phyloP scores from a whole-genome alignment of 2,888 invertebrate species.

The Acanthoscelides obtectus region DNA sequence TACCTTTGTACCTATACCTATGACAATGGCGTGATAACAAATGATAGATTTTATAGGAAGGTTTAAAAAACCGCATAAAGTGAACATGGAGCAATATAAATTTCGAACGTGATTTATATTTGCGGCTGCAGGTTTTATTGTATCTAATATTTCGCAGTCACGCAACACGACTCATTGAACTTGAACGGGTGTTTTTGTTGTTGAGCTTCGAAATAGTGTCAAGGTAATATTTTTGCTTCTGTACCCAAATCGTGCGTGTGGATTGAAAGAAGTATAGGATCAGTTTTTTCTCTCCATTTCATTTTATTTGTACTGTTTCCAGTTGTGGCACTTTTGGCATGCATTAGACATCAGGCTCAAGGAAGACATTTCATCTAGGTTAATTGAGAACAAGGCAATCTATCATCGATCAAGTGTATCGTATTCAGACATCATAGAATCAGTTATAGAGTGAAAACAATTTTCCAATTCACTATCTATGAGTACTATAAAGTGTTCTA shows the following conservation, averaged over 20 bases:
- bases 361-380: too few species aligned
- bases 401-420: too few species aligned
- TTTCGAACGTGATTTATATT: slow-evolving; percentile 16
- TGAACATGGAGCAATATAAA: slow-evolving; percentile 20
- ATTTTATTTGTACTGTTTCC: too few species aligned
- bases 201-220: not conserved
- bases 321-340: too few species aligned
- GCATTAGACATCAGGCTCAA: too few species aligned
- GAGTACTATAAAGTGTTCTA: too few species aligned
- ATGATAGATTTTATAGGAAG: slow-evolving; percentile 21
- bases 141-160: not conserved
- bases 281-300: too few species aligned
- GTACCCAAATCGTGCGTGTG: not conserved
- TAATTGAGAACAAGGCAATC: too few species aligned
- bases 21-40: slow-evolving; percentile 22
- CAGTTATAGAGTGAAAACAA: too few species aligned
- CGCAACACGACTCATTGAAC: not conserved
- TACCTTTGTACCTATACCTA: too few species aligned
- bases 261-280: not conserved
- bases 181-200: not conserved
- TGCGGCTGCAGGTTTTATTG: slow-evolving; percentile 1
- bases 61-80: slow-evolving; percentile 15
- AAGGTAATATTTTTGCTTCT: not conserved
- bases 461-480: too few species aligned
- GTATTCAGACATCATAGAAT: too few species aligned